phyloP scores from a whole-genome alignment of 2,797 vertebrate species.

The Takifugu rubripes region DNA sequence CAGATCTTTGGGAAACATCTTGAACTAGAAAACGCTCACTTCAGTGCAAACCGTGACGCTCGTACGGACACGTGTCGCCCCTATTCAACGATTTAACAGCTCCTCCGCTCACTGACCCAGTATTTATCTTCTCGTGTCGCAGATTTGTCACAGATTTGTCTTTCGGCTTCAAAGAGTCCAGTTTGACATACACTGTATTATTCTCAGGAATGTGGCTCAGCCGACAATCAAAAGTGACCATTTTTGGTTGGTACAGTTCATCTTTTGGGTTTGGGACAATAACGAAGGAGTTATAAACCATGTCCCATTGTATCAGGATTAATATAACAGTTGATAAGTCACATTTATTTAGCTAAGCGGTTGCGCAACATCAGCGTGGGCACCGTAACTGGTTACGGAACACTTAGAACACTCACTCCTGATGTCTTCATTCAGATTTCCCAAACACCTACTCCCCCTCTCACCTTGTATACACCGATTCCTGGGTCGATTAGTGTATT shows the following conservation, averaged over 20 bases:
- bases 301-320: too few species aligned
- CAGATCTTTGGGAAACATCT: too few species aligned
- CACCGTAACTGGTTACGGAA: too few species aligned
- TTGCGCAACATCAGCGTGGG: too few species aligned
- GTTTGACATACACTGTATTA: slow-evolving; percentile 24
- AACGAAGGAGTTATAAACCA: not conserved
- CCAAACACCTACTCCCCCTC: slow-evolving; percentile 13
- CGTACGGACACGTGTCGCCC: slow-evolving; percentile 23
- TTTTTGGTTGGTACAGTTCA: too few species aligned
- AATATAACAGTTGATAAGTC: too few species aligned
- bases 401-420: too few species aligned
- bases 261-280: too few species aligned
- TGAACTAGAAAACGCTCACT: not conserved
- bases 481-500: slow-evolving; percentile 85
- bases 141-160: slow-evolving; percentile 1
- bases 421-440: not conserved
- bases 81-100: slow-evolving; percentile 25
- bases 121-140: slow-evolving; percentile 29
- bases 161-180: slow-evolving; percentile 20
- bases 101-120: slow-evolving; percentile 21
- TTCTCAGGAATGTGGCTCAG: slow-evolving; percentile 26
- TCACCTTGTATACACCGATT: slow-evolving; percentile 93
- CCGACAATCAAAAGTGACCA: not conserved
- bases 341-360: too few species aligned
- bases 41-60: slow-evolving; percentile 11